Conservation (phyloP, 1,140 invertebrate genomes). For the Helicoverpa armigera region DNA sequence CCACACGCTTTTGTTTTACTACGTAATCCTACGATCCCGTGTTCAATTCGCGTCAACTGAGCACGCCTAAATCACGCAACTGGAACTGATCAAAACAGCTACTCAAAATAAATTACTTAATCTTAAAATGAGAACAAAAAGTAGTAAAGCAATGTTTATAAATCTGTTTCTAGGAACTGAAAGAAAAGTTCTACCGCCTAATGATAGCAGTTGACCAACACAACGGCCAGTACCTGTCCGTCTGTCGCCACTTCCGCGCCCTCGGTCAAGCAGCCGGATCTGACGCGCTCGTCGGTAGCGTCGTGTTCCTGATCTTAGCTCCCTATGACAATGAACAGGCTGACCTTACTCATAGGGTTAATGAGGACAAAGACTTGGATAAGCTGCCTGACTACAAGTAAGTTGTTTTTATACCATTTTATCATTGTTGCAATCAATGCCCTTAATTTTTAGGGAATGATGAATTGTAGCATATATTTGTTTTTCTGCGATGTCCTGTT, state of each 20-base stretch:
- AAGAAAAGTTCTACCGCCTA: conserved; percentile 97
- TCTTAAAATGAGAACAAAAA: no score
- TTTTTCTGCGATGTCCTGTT: no score
- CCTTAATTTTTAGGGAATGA: no score
- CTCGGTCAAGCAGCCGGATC: conserved; percentile 73
- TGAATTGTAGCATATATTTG: no score
- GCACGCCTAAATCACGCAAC: not conserved
- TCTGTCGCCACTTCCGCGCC: conserved; percentile 94
- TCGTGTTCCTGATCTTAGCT: conserved; percentile 97
- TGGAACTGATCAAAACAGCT: no score
- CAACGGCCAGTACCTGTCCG: conserved; percentile 96
- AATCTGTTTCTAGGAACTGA: conserved; percentile 92
- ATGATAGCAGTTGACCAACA: conserved; percentile 99
- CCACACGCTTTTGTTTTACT: no score
- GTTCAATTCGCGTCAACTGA: no score
- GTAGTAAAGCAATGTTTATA: no score
- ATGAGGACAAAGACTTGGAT: conserved; percentile 96
- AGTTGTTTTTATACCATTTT: conserved; percentile 53
- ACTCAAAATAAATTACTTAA: no score
- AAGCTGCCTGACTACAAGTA: conserved; percentile 97
- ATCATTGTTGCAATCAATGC: no score
- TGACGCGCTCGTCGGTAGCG: conserved; percentile 93
- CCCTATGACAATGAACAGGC: conserved; percentile 99
- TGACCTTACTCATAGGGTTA: conserved; percentile 97
- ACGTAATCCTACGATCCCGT: no score